Percentiles rank a stretch among this genome's conserved stretches.
These are phyloP conservation scores for Cheilosia vernalis DNA, from an alignment of 2,888 invertebrate genomes.

Conservation along the genomic window DNA sequence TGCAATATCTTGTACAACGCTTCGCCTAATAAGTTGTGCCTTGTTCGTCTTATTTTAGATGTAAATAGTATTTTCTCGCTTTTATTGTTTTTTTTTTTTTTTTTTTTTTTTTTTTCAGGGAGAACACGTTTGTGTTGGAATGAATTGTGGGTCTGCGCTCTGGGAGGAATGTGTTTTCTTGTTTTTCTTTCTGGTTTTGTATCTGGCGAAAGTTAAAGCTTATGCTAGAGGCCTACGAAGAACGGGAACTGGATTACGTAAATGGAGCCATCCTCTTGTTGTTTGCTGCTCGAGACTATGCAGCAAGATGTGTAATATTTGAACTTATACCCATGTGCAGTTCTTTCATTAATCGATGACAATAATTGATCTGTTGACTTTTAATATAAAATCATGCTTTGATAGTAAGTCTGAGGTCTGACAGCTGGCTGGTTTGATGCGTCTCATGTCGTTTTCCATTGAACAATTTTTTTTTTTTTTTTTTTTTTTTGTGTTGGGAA, in stretches of 20 bases:
- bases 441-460: too few relatives aligned
- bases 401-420: too few relatives aligned
- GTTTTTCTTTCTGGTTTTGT: constrained; percentile 23
- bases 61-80: not conserved
- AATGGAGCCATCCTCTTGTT: not conserved
- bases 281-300: too few relatives aligned
- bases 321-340: too few relatives aligned
- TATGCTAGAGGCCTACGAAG: not conserved
- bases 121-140: constrained; percentile 7
- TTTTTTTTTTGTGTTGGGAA: too few relatives aligned
- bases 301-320: too few relatives aligned
- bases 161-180: constrained; percentile 20
- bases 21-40: not conserved
- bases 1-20: not conserved
- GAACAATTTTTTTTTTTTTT: too few relatives aligned
- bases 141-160: not conserved
- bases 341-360: too few relatives aligned
- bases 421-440: too few relatives aligned
- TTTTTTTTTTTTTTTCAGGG: not conserved
- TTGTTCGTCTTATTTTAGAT: not conserved
- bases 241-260: not conserved
- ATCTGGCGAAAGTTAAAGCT: not conserved
- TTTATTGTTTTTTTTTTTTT: not conserved
- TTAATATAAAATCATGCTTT: too few relatives aligned
- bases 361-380: too few relatives aligned